Percentiles rank a stretch among this genome's conserved stretches.
Evolutionary conservation across 2,888 invertebrate genomes (phyloP).

Genomic region (Eucera pruinosa): DNA sequence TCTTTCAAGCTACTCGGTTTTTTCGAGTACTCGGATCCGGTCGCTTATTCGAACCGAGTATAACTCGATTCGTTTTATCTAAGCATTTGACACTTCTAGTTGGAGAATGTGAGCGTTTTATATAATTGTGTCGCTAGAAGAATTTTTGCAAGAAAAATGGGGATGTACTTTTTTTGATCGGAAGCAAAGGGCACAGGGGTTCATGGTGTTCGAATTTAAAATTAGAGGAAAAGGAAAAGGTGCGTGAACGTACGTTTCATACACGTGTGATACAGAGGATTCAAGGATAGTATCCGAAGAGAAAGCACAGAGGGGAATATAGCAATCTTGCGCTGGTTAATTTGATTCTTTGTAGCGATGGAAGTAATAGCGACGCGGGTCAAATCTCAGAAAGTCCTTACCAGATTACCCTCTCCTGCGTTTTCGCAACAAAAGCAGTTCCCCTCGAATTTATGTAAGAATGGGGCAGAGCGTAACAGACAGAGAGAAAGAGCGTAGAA

Average conservation of each 20-base stretch:
- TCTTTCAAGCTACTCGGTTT: no score
- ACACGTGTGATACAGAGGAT: slow-evolving; percentile 21
- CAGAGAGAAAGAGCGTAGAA: neutral
- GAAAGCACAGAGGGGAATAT: slow-evolving; percentile 33
- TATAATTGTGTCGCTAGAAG: no score
- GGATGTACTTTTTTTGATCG: slow-evolving; percentile 75
- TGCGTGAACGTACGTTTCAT: slow-evolving; percentile 42
- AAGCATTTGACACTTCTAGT: neutral
- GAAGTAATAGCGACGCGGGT: slow-evolving; percentile 77
- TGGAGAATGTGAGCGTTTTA: neutral
- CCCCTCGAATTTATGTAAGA: slow-evolving; percentile 13
- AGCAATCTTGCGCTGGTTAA: slow-evolving; percentile 77
- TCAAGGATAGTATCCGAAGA: slow-evolving; percentile 15
- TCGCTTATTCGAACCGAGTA: no score
- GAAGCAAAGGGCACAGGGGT: slow-evolving; percentile 74
- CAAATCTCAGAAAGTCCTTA: slow-evolving; percentile 78
- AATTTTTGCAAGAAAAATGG: no score
- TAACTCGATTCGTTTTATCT: no score
- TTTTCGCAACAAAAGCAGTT: slow-evolving; percentile 45
- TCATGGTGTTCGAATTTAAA: slow-evolving; percentile 72
- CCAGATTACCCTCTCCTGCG: slow-evolving; percentile 75
- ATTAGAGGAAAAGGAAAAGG: slow-evolving; percentile 63
- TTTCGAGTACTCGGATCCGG: no score
- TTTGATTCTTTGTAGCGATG: slow-evolving; percentile 80
- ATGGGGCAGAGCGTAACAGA: neutral